Evolutionary conservation across 1,140 invertebrate species (phyloP), one percentile per base, ranked within the genome.

Genomic region (Hetaerina americana): DNA sequence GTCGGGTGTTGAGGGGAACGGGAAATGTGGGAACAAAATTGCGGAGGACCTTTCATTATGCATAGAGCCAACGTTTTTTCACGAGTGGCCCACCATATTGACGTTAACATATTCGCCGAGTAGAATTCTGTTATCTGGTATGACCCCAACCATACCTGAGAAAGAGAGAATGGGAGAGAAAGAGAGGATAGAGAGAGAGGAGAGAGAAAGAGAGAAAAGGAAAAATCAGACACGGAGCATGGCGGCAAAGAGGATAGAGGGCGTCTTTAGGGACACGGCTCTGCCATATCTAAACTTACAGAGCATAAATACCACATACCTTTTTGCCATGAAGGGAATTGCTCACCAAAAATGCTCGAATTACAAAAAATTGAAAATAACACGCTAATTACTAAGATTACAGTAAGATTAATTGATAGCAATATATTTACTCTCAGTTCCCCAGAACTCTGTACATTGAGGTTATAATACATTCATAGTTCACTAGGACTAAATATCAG

Each of bases 41-140:
- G 40, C 40, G 40, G 40, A 57, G 22, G 40, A n/a, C 15, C 15
- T 57, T 57, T n/a, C n/a, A n/a, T 57, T 18, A 57, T 57, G 40
- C 40, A 57, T 57, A 57, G 40, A 57, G 40, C 40, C 40, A 57
- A 57, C 67, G 25, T 28, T 26, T 40, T 40, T 72, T 73, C 73
- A 73, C 29, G 73, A 66, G 18, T 73, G 73, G 24, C 70, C 73
- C 26, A 73, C 72, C 66, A 73, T 40, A 70, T 73, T 73, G 27
- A 75, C 26, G 71, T 75, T 77, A 78, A 81, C 76, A 75, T 80
- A 82, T 77, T 82, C 80, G 73, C 80, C 78, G 72, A 82, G 79
- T 71, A 81, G 76, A 73, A 81, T 77, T 70, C 80, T 75, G 75
- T 81, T 81, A 75, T 82, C 81, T 75, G 81, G 71, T 29, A 81